Evolutionary conservation across 2,113 vertebrate species (phyloP).

Genomic region (Elgaria multicarinata): DNA sequence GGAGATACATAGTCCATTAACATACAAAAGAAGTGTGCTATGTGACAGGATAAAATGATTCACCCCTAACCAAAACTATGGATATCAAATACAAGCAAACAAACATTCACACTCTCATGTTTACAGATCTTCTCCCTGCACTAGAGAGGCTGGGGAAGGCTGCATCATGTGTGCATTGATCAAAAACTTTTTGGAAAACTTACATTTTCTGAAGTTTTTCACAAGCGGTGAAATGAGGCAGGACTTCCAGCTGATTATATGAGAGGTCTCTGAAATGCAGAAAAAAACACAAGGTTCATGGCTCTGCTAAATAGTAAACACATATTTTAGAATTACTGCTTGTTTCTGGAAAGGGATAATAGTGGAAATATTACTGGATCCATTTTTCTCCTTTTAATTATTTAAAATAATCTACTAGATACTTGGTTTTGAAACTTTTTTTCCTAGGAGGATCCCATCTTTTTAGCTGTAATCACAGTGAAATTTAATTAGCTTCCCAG

Average conservation of each 20-base stretch:
- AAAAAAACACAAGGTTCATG: conserved; percentile 30
- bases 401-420: conserved; percentile 64
- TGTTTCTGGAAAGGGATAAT: conserved; percentile 17
- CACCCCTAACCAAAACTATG: conserved; percentile 10
- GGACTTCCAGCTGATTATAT: conserved; percentile 87
- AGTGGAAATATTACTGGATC: conserved; percentile 50
- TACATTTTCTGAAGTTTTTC: conserved; percentile 91
- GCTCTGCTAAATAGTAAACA: conserved; percentile 36
- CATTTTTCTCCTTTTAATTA: conserved; percentile 61
- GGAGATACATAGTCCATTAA: neutral
- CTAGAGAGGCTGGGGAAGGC: neutral
- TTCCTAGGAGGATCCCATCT: conserved; percentile 47
- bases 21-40: neutral
- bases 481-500: conserved; percentile 39
- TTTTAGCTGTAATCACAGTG: conserved; percentile 60
- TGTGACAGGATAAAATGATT: neutral
- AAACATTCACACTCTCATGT: neutral
- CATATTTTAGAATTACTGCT: conserved; percentile 5
- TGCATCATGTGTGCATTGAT: neutral
- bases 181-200: conserved; percentile 48
- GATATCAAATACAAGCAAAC: neutral
- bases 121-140: neutral
- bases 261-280: conserved; percentile 88
- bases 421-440: conserved; percentile 52
- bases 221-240: conserved; percentile 89